Evolutionary conservation across 1,140 invertebrate genomes (phyloP).

Genomic region (Apis dorsata): DNA sequence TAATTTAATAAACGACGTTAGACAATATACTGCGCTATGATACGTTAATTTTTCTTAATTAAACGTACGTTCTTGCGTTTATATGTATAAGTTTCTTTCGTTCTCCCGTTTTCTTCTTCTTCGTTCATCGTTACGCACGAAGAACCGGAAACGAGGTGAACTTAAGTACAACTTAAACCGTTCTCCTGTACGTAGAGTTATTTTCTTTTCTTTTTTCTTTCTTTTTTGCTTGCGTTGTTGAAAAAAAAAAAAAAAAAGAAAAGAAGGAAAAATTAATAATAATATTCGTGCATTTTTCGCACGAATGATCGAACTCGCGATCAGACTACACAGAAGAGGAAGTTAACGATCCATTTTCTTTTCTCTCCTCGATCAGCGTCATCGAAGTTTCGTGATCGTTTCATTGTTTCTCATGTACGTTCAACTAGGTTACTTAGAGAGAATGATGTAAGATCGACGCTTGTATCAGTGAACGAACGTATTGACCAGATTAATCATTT

Average conservation of each 20-base stretch:
- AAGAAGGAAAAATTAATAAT: neutral
- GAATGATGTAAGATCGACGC: neutral
- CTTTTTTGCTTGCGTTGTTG: neutral
- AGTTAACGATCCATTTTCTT: neutral
- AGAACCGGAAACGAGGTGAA: neutral
- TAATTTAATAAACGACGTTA: constrained; percentile 62
- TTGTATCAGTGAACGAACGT: neutral
- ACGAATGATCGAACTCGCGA: neutral
- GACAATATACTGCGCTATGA: constrained; percentile 52
- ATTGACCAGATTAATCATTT: constrained; percentile 16
- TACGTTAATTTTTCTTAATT: constrained; percentile 43
- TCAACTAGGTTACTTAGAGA: constrained; percentile 28
- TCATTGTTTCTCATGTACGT: constrained; percentile 33
- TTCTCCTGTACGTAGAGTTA: constrained; percentile 30
- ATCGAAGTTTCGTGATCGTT: constrained; percentile 23
- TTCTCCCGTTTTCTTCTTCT: constrained; percentile 18
- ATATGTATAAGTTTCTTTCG: neutral
- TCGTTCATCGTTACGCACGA: neutral
- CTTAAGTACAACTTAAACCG: constrained; percentile 18
- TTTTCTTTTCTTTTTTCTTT: neutral
- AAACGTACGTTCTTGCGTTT: constrained; percentile 28
- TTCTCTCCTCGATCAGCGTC: constrained; percentile 7
- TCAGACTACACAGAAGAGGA: too few relatives aligned
- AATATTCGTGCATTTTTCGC: constrained; percentile 9
- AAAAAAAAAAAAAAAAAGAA: neutral